Evolutionary conservation across 2,888 invertebrate genomes (phyloP).

Genomic region (Diarsia brunnea): DNA sequence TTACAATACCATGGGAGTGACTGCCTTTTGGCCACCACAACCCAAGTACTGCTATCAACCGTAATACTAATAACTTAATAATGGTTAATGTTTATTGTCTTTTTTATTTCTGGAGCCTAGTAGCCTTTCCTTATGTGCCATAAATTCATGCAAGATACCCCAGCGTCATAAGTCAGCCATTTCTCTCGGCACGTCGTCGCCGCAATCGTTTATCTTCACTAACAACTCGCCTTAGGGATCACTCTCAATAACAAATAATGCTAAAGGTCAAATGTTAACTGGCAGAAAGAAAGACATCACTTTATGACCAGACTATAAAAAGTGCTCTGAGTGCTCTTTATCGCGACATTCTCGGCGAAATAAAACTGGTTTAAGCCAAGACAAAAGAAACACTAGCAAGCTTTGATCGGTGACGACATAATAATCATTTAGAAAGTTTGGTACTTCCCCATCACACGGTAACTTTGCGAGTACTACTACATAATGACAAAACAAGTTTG

Average conservation of each 20-base stretch:
- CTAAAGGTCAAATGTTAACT: slow-evolving; percentile 82
- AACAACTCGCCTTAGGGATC: slow-evolving; percentile 74
- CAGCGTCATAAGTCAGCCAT: slow-evolving; percentile 54
- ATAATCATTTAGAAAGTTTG: slow-evolving; percentile 79
- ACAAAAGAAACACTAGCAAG: slow-evolving; percentile 70
- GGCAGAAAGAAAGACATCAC: slow-evolving; percentile 70
- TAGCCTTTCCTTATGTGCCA: slow-evolving; percentile 30
- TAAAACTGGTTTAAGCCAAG: slow-evolving; percentile 73
- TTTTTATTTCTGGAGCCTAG: background rate
- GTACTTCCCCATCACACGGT: slow-evolving; percentile 71
- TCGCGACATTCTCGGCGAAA: slow-evolving; percentile 77
- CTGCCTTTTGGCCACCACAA: background rate
- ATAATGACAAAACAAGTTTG: slow-evolving; percentile 79
- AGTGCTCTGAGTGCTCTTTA: slow-evolving; percentile 76
- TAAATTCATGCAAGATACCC: slow-evolving; percentile 30
- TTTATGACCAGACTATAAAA: slow-evolving; percentile 82
- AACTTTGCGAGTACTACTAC: slow-evolving; percentile 70
- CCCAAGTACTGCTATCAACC: background rate
- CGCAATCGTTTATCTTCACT: slow-evolving; percentile 72
- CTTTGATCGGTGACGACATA: slow-evolving; percentile 73
- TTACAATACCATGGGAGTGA: background rate
- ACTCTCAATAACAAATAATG: slow-evolving; percentile 74
- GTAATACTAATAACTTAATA: background rate
- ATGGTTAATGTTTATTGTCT: background rate
- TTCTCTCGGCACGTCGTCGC: slow-evolving; percentile 69